phyloP scores from a whole-genome alignment of 2,113 vertebrate genomes.

The Climacteris rufus region DNA sequence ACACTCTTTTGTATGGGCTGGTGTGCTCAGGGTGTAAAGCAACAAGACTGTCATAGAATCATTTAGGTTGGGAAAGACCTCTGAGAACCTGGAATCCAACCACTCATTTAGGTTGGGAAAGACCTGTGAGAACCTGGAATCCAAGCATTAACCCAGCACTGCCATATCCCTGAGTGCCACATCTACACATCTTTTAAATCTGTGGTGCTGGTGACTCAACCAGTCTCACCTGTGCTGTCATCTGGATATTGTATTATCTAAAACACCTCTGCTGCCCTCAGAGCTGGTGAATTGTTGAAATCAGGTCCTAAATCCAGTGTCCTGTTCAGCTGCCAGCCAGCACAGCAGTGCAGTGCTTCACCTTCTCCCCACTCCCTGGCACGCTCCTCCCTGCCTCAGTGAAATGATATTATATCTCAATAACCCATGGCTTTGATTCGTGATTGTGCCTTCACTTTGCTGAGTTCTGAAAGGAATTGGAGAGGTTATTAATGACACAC shows the following conservation, averaged over 20 bases:
- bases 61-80: neutral
- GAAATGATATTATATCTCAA: conserved; percentile 8
- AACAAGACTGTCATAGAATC: neutral
- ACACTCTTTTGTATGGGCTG: neutral
- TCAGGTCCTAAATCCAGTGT: neutral
- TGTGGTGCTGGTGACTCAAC: neutral
- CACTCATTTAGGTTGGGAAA: neutral
- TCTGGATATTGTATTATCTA: neutral
- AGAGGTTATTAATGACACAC: conserved; percentile 58
- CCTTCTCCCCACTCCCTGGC: conserved; percentile 2
- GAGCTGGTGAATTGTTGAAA: neutral
- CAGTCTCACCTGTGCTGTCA: neutral
- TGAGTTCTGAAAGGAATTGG: conserved; percentile 36
- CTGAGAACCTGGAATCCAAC: neutral
- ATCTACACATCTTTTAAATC: neutral
- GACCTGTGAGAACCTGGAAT: neutral
- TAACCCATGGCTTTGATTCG: conserved; percentile 46
- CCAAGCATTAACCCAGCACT: neutral
- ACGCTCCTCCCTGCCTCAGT: neutral
- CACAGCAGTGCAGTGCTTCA: neutral
- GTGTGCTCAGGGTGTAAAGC: neutral
- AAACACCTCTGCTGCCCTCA: neutral
- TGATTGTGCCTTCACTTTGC: conserved; percentile 50
- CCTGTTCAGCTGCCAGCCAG: neutral
- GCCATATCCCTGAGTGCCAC: neutral